A percentile compares a stretch with the other conserved stretches of the same genome.
These are phyloP conservation scores for Agrochola macilenta DNA, from an alignment of 2,888 invertebrate genomes.

Conservation along the genomic window DNA sequence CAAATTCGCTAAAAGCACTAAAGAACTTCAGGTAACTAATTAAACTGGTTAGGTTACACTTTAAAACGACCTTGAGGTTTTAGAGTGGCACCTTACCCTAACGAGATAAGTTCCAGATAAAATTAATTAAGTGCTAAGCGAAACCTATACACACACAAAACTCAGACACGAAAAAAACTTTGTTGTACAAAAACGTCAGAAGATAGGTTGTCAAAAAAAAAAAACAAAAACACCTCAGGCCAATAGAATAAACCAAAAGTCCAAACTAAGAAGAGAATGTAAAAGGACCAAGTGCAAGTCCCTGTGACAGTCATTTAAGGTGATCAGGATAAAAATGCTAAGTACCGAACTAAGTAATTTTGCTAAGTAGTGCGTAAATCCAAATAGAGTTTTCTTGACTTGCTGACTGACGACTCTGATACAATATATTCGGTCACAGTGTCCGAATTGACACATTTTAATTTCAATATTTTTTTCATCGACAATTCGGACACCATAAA, in stretches of 20 bases:
- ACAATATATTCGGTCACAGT: too few relatives aligned
- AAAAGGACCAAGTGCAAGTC: constrained; percentile 4
- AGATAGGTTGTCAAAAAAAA: background rate
- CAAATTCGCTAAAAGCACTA: constrained; percentile 7
- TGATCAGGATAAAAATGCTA: background rate
- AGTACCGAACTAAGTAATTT: background rate
- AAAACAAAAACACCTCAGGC: background rate
- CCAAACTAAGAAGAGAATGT: background rate
- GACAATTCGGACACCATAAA: too few relatives aligned
- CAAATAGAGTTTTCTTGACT: background rate
- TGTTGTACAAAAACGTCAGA: background rate
- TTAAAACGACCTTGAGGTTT: constrained; percentile 30
- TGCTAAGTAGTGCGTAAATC: background rate
- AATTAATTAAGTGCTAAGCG: constrained; percentile 24
- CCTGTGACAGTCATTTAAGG: background rate
- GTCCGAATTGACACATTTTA: too few relatives aligned
- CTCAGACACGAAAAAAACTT: background rate
- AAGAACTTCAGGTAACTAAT: constrained; percentile 34
- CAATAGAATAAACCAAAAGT: background rate
- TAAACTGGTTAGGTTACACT: constrained; percentile 36
- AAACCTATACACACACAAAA: background rate
- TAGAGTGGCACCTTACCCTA: constrained; percentile 40
- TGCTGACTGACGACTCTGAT: too few relatives aligned
- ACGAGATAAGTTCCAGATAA: constrained; percentile 13
- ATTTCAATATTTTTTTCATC: too few relatives aligned